Percentiles rank a stretch among this genome's conserved stretches.
These are phyloP conservation scores for Euthynnus affinis DNA, from an alignment of 2,797 vertebrate species.

Conservation along the genomic window DNA sequence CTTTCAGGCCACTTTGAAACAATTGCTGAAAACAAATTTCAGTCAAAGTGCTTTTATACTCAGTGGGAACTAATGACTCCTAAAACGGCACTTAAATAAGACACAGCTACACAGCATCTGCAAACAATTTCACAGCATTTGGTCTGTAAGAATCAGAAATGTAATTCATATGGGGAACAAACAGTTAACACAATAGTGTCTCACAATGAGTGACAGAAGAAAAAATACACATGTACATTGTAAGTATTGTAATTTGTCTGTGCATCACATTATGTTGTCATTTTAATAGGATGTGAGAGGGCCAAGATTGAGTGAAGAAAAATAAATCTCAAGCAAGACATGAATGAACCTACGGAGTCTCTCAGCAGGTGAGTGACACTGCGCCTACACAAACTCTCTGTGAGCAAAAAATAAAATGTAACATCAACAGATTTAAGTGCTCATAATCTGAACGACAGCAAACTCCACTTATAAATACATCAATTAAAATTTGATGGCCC, in stretches of 20 bases:
- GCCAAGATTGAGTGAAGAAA: background rate
- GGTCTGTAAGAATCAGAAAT: background rate
- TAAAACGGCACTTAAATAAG: no score
- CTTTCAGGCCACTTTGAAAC: no score
- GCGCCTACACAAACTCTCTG: background rate
- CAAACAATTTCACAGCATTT: background rate
- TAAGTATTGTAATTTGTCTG: background rate
- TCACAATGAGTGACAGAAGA: background rate
- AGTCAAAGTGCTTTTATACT: background rate
- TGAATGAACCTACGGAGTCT: slow-evolving; percentile 3
- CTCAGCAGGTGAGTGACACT: slow-evolving; percentile 14
- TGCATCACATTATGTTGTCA: slow-evolving; percentile 2
- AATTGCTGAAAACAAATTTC: no score
- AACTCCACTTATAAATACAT: slow-evolving; percentile 52
- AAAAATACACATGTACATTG: no score
- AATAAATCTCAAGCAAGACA: background rate
- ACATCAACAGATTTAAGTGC: slow-evolving; percentile 29
- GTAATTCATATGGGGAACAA: background rate
- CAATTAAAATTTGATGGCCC: slow-evolving; percentile 60
- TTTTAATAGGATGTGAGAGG: background rate
- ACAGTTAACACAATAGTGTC: background rate
- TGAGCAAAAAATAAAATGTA: background rate
- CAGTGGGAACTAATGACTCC: background rate
- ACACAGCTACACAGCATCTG: background rate
- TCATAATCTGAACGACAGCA: slow-evolving; percentile 42